Conservation (phyloP, 2,113 vertebrate genomes). For the Suricata suricatta region DNA sequence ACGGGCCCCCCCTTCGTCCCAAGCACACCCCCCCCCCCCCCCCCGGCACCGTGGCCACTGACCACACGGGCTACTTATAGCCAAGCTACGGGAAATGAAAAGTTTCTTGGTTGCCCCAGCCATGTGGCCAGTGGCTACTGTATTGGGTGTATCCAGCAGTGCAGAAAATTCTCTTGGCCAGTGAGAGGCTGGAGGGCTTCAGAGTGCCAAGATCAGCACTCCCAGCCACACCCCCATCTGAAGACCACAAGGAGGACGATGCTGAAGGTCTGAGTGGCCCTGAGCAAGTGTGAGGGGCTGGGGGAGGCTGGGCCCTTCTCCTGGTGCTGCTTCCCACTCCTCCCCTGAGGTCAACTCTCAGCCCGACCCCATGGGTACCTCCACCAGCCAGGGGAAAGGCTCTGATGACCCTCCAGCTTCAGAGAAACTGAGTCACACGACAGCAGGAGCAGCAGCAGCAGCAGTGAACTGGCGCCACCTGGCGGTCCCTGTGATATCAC, state of each 20-base stretch:
- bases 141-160: fast-evolving
- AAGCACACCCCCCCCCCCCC: constrained; percentile 35
- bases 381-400: fast-evolving
- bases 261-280: background rate
- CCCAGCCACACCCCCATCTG: background rate
- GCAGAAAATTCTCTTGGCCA: background rate
- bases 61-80: background rate
- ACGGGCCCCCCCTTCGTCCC: constrained; percentile 60
- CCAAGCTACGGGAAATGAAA: background rate
- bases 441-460: fast-evolving
- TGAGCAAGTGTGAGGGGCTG: fast-evolving
- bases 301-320: too few relatives aligned
- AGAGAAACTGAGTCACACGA: fast-evolving
- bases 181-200: too few relatives aligned
- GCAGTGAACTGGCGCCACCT: background rate
- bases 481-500: background rate
- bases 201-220: fast-evolving
- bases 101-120: background rate
- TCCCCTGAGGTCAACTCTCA: too few relatives aligned
- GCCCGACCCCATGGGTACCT: background rate
- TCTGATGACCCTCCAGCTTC: background rate
- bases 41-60: background rate
- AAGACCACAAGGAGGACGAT: fast-evolving
- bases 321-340: background rate
- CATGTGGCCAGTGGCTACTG: fast-evolving